phyloP scores from a whole-genome alignment of 2,113 vertebrate species.

The Hemiscyllium ocellatum region DNA sequence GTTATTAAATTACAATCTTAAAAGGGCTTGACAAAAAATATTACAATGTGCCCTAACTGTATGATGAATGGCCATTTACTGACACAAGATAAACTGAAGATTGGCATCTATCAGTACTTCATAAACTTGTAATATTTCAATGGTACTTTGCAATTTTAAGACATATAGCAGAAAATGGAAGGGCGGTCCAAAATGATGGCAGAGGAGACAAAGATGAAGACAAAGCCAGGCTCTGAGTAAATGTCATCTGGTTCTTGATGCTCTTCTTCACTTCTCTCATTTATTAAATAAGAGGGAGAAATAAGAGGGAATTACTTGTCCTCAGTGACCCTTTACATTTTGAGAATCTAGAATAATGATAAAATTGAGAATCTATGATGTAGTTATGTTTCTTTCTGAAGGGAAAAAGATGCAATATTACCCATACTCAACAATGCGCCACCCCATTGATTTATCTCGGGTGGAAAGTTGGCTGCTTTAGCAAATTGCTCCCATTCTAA shows the following conservation, averaged over 20 bases:
- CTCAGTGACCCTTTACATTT: background rate
- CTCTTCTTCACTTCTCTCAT: background rate
- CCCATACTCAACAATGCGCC: background rate
- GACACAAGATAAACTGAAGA: background rate
- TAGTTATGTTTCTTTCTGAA: background rate
- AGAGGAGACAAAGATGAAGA: background rate
- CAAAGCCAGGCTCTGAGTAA: background rate
- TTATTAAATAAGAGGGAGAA: background rate
- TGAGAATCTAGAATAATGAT: background rate
- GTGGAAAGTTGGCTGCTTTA: background rate
- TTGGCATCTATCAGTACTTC: background rate
- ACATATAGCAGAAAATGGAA: background rate
- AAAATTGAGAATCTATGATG: background rate
- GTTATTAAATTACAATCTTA: background rate
- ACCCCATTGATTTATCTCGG: background rate
- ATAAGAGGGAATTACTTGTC: background rate
- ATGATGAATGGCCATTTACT: background rate
- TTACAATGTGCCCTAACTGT: background rate
- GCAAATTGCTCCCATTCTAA: background rate
- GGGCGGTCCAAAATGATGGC: background rate
- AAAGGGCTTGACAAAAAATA: background rate
- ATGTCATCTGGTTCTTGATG: background rate
- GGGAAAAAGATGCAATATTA: background rate
- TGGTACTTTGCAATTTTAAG: background rate
- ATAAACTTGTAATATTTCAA: background rate